Base-by-base conservation (phyloP, 2,888 invertebrate species). In the Yponomeuta plumbellus region DNA sequence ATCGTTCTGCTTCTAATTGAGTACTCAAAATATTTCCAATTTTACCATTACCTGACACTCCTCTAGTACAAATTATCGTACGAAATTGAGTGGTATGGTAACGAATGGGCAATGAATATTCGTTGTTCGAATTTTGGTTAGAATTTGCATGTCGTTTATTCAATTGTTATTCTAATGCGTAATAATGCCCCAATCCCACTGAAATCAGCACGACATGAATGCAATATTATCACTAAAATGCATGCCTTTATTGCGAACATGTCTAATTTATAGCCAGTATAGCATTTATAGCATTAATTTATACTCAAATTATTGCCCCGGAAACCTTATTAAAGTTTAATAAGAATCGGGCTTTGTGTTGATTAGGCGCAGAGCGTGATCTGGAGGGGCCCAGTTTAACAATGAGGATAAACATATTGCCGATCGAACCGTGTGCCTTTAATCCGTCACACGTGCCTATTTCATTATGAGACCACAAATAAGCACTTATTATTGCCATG, bases 381-480 rank as follows among this genome's bases (percentile, higher is more conserved):
- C 20, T 56, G 65, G 20, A 56, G 57, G 65, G 23, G n/a, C 56
- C 34, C 65, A n/a, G 44, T 57, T 56, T 20, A 70, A 76, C 77
- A 76, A 79, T 77, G 68, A 64, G 69, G 65, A 72, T 69, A 80
- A 74, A 79, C 78, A 81, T 76, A 78, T 77, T 74, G 73, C 73
- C 59, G 72, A 74, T 76, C 71, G 73, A 26, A 76, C 73, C 80
- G 74, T 69, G 73, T 78, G 80, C 75, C 73, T 71, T 66, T 87
- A 88, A 91, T 86, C 89, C 86, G 56, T 64, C 70, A 71, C 91
- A 85, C 91, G 91, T 81, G 91, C 72, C 88, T 69, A 74, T 86
- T 86, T 89, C 88, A 87, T 89, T 87, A 85, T 76, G 76, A 72
- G 73, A 72, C 84, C 83, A 81, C 84, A 84, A 88, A 88, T 90